phyloP scores from a whole-genome alignment of 2,888 invertebrate genomes.

The Erebia epiphron region DNA sequence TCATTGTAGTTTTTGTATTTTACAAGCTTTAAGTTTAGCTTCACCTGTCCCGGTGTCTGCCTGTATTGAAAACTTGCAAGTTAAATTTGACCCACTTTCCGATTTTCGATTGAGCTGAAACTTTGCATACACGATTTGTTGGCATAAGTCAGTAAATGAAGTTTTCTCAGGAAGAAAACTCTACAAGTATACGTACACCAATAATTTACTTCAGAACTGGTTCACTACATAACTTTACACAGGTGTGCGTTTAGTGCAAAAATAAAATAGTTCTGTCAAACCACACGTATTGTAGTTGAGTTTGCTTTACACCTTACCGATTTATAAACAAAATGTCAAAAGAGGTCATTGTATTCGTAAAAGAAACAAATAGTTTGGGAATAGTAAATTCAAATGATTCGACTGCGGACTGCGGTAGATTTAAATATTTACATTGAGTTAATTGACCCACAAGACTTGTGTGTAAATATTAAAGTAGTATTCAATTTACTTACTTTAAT shows the following conservation, averaged over 20 bases:
- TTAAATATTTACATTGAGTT: conserved; percentile 13
- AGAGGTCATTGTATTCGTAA: conserved; percentile 25
- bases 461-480: background rate
- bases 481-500: no score
- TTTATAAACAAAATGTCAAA: conserved; percentile 28
- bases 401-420: background rate
- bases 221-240: background rate
- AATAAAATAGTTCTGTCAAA: conserved; percentile 31
- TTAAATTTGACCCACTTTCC: no score
- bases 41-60: no score
- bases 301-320: conserved; percentile 14
- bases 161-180: background rate
- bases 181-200: conserved; percentile 1
- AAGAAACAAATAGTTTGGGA: conserved; percentile 17
- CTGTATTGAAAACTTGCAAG: no score
- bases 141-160: background rate
- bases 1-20: no score
- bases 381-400: conserved; percentile 5
- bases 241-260: conserved; percentile 14
- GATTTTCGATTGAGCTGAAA: no score
- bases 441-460: background rate
- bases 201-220: background rate
- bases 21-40: no score
- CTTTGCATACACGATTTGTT: no score
- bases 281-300: conserved; percentile 15